Base-by-base conservation (phyloP, 2,797 vertebrate genomes). In the Pogonophryne albipinna region DNA sequence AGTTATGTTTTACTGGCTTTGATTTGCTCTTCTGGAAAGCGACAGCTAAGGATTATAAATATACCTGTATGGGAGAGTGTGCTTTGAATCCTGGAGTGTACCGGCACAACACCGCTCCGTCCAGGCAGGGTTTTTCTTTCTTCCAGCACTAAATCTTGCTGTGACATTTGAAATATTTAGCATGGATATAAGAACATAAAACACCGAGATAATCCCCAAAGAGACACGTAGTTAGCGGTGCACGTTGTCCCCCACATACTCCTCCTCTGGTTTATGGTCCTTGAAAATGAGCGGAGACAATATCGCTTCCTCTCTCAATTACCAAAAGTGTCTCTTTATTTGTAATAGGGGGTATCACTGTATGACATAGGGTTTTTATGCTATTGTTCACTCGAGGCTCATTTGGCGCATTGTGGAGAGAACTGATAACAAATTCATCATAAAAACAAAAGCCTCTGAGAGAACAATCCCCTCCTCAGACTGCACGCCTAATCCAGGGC, bases 1-100 rank as follows among this genome's bases (percentile, higher is more conserved):
- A 91, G 90, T 93, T 94, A 92, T 93, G 91, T 94, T 94, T 94
- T 94, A 94, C 92, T 92, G 90, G 91, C 89, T 93, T 92, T 91
- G 91, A 94, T 94, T 94, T 91, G 90, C 91, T 94, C 90, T 94
- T 93, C 92, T 92, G 84, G 84, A 91, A 89, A 93, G 91, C 90
- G 92, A 92, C 87, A 87, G 91, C 89, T 85, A 86, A 87, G 85
- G 87, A 92, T 92, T 94, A 92, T 93, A 94, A 93, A 94, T 95
- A 92, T 91, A 92, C 93, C 91, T 92, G 89, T 87, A 80, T 85
- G 27, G 83, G 79, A 84, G 89, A 74, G 80, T 89, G 88, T 87
- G 89, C 87, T 84, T 85, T 87, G 90, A 90, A 91, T 89, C 80
- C 79, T 41, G 74, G 72, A 89, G 84, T 80, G 80, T 64, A 71